A percentile compares a stretch with the other conserved stretches of the same genome.
Conservation (phyloP, 1,140 invertebrate genomes). For the Drosophila sechellia region DNA sequence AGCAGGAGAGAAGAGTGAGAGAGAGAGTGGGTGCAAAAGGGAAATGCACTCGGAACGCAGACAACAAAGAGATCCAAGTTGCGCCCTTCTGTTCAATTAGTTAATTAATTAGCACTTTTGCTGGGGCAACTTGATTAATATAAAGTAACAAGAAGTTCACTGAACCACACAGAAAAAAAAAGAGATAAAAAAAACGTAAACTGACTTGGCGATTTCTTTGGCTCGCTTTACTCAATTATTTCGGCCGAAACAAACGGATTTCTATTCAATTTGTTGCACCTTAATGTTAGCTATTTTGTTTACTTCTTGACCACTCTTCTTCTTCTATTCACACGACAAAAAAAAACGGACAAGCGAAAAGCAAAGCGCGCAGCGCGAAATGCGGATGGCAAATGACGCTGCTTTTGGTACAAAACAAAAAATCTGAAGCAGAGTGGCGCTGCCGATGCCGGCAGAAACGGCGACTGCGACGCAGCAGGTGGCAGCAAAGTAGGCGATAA, state of each 20-base stretch:
- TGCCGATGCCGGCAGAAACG: conserved; percentile 4
- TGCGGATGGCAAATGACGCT: conserved; percentile 38
- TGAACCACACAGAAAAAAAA: conserved; percentile 35
- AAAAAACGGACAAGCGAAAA: conserved; percentile 22
- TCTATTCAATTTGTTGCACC: conserved; percentile 34
- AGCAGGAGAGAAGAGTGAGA: not conserved
- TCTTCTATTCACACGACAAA: conserved; percentile 12
- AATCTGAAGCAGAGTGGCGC: conserved; percentile 37
- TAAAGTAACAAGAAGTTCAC: conserved; percentile 35
- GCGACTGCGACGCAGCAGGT: conserved; percentile 24
- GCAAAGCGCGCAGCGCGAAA: conserved; percentile 43
- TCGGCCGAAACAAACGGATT: conserved; percentile 16
- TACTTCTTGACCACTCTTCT: conserved; percentile 14
- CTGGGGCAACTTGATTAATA: conserved; percentile 33
- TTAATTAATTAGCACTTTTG: conserved; percentile 48
- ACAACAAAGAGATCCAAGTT: conserved; percentile 62
- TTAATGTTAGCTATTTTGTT: conserved; percentile 18
- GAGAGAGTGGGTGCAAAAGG: conserved; percentile 37
- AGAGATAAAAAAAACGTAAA: conserved; percentile 1
- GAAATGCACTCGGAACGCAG: conserved; percentile 66
- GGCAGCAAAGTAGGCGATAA: conserved; percentile 31
- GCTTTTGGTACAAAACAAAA: conserved; percentile 33
- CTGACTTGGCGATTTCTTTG: conserved; percentile 22
- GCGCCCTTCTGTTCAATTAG: conserved; percentile 37
- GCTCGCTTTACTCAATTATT: conserved; percentile 30